Percentiles rank a stretch among this genome's conserved stretches.
These are phyloP conservation scores for Grantiella picta DNA, from an alignment of 2,113 vertebrate species.

Conservation along the genomic window DNA sequence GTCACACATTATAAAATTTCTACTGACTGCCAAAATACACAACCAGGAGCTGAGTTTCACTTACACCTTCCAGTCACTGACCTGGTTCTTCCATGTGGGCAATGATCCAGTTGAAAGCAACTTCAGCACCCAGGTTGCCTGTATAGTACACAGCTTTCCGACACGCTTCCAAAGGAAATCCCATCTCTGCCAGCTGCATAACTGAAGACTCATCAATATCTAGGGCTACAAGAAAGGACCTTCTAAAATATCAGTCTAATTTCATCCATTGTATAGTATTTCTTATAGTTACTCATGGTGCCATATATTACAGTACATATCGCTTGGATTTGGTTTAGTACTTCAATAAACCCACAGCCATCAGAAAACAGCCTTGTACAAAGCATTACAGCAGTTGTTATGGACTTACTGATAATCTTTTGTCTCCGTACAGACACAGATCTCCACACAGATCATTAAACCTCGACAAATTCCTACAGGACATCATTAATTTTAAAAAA, in stretches of 20 bases:
- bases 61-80: conserved; percentile 56
- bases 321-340: neutral
- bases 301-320: neutral
- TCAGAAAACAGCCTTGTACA: neutral
- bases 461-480: neutral
- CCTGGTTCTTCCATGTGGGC: conserved; percentile 99
- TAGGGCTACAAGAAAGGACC: conserved; percentile 77
- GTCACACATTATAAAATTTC: neutral
- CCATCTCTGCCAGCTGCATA: conserved; percentile 99
- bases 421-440: neutral
- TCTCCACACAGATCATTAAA: neutral
- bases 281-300: neutral
- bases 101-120: conserved; percentile 99
- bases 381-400: neutral
- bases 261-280: neutral
- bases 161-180: conserved; percentile 94
- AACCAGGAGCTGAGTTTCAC: neutral
- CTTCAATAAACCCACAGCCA: neutral
- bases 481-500: neutral
- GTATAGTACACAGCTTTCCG: conserved; percentile 98
- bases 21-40: neutral
- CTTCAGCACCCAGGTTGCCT: conserved; percentile 93
- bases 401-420: neutral
- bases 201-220: conserved; percentile 94
- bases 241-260: neutral